Evolutionary conservation across 2,113 vertebrate species (phyloP), one percentile per base, ranked within the genome.

Genomic region (Lagopus muta): DNA sequence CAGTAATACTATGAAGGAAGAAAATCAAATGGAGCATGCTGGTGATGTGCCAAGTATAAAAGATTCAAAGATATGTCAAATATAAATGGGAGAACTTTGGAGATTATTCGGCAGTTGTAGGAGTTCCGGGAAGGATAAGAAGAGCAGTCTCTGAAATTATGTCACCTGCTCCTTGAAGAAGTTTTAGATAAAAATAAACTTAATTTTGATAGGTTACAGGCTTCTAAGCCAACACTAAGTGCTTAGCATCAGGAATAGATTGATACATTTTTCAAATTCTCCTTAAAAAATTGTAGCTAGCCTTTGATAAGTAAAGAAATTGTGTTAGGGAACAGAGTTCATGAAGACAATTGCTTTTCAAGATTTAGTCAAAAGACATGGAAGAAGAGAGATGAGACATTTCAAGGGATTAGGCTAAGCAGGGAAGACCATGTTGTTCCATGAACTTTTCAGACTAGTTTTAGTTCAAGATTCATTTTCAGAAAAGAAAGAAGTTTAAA

Each of bases 241-340:
- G 72, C 42, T 78, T 38, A 88, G 75, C 28, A 22, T 92, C 57
- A n/a, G 5, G 34, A 90, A 86, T 8, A 17, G 52, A 75, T n/a
- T 30, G 36, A 22, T 81, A 78, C 7, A 52, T 64, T 86, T 88
- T 77, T 60, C 32, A 74, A 86, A 71, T 82, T 88, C 21, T n/a
- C 50, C 11, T 87, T 32, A 85, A 54, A 70, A 54, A n/a, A 38
- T 58, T 6, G 8, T 28, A 47, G 19, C 61, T 80, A 77, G 32
- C 22, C 19, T 77, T 61, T 50, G 43, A 69, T 78, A 78, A 90
- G 83, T 86, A 94, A 84, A 65, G 32, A 92, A 92, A 65, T 61
- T 47, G 30, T 80, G 28, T 57, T 42, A 86, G 38, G 61, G 76
- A 93, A 93, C 69, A 60, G 30, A 45, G 40, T 42, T 75, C 86